Evolutionary conservation across 1,140 invertebrate species (phyloP), one percentile per base, ranked within the genome.

Genomic region (Bombus pyrosoma): DNA sequence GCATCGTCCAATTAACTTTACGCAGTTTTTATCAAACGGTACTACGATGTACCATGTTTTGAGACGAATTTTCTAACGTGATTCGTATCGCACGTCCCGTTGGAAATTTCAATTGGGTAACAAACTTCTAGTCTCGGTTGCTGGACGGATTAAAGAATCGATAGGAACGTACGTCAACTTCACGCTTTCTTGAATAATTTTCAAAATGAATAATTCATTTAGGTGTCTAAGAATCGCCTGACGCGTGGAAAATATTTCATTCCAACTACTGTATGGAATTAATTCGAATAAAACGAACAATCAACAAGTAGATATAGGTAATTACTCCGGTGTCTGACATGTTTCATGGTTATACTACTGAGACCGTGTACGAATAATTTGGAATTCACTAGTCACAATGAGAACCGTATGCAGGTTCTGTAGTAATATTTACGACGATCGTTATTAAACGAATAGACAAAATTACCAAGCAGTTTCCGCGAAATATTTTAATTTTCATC

Each of bases 131-230:
- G 5, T 22, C 18, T 22, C 18, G 47, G 47, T 8, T 22, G 47
- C 22, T 53, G 47, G 47, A 22, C 47, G 47, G 10, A n/a, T n/a
- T 13, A 13, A 62, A 13, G 12, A n/a, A 62, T 62, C 59, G 59
- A 62, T 62, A 62, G 28, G 59, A n/a, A n/a, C 28, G 28, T 62
- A 13, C 10, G 22, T 1, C 5, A 34, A 69, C 22, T 75, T 37
- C 25, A 34, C 18, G 2, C 10, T 57, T 59, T 32, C n/a, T 41
- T 10, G 12, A 72, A 72, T 72, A n/a, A 39, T 72, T 41, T 41
- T 18, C 39, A 18, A 59, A 15, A 57, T 75, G 72, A 53, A 32
- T 57, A 57, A 57, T 75, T 75, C 73, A 75, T 75, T 22, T 37
- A 5, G 25, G 0, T 8, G 1, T 22, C 5, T 75, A 47, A 75